Base-by-base conservation (phyloP, 1,140 invertebrate species). In the Procambarus virginalis region DNA sequence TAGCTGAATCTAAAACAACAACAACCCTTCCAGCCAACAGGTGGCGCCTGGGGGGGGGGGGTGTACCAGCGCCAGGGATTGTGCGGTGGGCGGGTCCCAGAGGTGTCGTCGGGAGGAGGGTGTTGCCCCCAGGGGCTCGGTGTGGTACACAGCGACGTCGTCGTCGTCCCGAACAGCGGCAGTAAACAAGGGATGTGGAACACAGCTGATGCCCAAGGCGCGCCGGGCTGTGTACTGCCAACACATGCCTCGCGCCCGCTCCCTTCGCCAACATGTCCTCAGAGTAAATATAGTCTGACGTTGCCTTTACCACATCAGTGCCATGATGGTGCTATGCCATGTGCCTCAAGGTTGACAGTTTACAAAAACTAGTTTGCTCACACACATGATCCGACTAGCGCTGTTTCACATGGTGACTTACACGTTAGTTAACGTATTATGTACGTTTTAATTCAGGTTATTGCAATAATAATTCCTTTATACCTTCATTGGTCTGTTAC, bases 141-240 rank as follows among this genome's bases (percentile, higher is more conserved):
- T 73, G 68, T 22, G 68, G 68, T 73, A 73, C n/a, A 73, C 10
- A 73, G 22, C 22, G 68, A 9, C 14, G 68, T 9, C n/a, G 22
- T 73, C 6, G 68, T 73, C 4, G 12, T 64, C 60, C 60, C 17
- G 12, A 20, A 5, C n/a, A 20, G 22, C 10, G 22, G 10, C n/a
- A 10, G 68, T 73, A 73, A 73, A 34, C 68, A 73, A 73, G 68
- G 20, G n/a, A 34, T 73, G 68, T 73, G n/a, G n/a, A 10, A 73
- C 68, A 73, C 22, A 73, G 68, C 68, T 73, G 68, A 73, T 73
- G 68, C 68, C 68, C 22, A 73, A 73, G 20, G 68, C 68, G 68
- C 34, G 68, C 68, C 68, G 6, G 22, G 4, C n/a, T 9, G 68
- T 20, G 22, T 20, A 14, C 22, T 73, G 68, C 68, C 68, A 73